Base-by-base conservation (phyloP, 1,140 invertebrate species). In the Diplogasteroides magnus region DNA sequence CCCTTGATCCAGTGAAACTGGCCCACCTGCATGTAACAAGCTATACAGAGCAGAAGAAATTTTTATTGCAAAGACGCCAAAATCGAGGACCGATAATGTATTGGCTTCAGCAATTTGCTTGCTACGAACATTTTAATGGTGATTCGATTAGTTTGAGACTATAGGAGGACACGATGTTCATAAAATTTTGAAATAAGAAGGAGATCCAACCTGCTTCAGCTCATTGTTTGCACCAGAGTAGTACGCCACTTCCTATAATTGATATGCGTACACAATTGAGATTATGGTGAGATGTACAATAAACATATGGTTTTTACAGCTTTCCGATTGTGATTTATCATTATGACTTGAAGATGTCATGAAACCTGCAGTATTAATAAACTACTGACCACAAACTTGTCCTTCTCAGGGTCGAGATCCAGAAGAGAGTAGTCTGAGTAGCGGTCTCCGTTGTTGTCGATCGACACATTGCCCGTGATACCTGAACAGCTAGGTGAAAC, bases 391-490 rank as follows among this genome's bases (percentile, higher is more conserved):
- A 91, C 89, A 83, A 96, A 95, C 71, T 88, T 87, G 31, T 88
- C 89, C 1, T 89, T 91, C 0, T 83, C 83, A 0, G 91, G 90
- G 83, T 94, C 89, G 90, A 94, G 91, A 78, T 94, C 91, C 2
- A 94, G 85, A 1, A 96, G 84, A 0, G 92, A 91, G 82, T 94
- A 96, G 58, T 93, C 92, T 0, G 91, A 91, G 71, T 91, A 89
- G 19, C 93, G 86, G 80, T 95, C 92, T 0, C 93, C 93, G 83
- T 94, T 94, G 0, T 86, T 85, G 81, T 95, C 91, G 72, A 96
- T 95, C 64, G 89, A 90, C 1, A 96, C 92, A 72, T 91, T 90
- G 0, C 92, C 93, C 0, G 92, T 93, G 67, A 95, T 93, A 61
- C 93, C 92, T 89, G 66, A 2, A 63, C 84, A 27, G 77, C 31